Evolutionary conservation across 1,140 invertebrate genomes (phyloP), one percentile per base, ranked within the genome.

Genomic region (Drepana arcuata): DNA sequence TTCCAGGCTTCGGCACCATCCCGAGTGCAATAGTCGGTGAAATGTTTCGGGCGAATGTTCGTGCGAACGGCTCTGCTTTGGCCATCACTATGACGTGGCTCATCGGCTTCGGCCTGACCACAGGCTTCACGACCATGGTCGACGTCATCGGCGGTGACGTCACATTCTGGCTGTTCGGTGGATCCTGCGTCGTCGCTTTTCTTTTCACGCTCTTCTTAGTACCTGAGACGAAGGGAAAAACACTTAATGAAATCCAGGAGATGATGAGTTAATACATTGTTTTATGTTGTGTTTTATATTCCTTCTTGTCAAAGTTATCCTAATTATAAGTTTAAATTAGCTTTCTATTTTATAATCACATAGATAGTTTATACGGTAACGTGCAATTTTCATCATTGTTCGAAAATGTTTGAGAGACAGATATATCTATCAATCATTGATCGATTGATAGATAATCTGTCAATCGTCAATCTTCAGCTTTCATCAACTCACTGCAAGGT

Each of bases 171-270:
- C 72, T 94, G 2, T 96, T 96, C 61, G 83, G 89, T 2, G 83
- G 83, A 1, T 88, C 88, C 59, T 91, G 90, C 29, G 64, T 89
- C 1, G n/a, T 90, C 0, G 88, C 91, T 0, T 85, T 85, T 52
- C 51, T 85, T 35, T 86, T 90, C 48, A 85, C 87, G 0, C 81
- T 88, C 11, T 73, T 88, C 23, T 64, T 90, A 16, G 79, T 95
- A 2, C 92, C 93, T 2, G 93, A 95, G 71, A 95, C 93, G 0
- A 93, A 92, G 68, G 91, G 91, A 0, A 89, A 90, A 63, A 88
- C 86, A 7, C 75, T 93, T 1, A 86, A 90, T 48, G 85, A 94
- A 73, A 93, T 94, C 28, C 89, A 91, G 49, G 81, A 87, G 40
- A 85, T 88, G 48, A 63, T 91, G 41, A 62, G 65, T 23, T 62